phyloP scores from a whole-genome alignment of 2,113 vertebrate genomes.

The Ophthalmotilapia sp. region DNA sequence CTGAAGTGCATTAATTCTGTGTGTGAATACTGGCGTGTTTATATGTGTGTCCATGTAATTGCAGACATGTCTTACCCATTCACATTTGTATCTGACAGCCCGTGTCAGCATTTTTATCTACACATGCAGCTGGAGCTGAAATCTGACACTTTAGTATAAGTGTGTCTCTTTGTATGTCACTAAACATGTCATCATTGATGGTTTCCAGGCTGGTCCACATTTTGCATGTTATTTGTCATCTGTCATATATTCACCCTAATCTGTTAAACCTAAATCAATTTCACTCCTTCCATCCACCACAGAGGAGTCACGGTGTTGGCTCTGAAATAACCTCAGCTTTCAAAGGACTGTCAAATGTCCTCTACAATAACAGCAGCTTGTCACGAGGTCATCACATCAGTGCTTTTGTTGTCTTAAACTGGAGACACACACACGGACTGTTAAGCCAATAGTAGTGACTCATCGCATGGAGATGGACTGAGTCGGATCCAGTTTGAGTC shows the following conservation, averaged over 20 bases:
- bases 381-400: background rate
- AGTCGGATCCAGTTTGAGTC: background rate
- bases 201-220: conserved; percentile 11
- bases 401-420: background rate
- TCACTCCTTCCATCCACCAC: background rate
- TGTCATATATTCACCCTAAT: background rate
- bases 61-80: background rate
- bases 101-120: background rate
- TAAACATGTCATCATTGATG: conserved; percentile 17
- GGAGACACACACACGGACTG: background rate
- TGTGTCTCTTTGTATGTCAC: background rate
- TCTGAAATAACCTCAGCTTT: conserved; percentile 8
- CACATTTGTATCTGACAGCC: conserved; percentile 9
- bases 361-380: background rate
- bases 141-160: background rate
- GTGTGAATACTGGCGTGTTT: background rate
- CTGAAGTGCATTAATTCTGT: background rate
- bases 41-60: background rate
- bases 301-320: background rate
- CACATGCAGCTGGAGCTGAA: conserved; percentile 1
- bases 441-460: background rate
- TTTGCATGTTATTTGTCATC: conserved; percentile 37
- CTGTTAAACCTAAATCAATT: background rate
- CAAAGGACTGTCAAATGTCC: conserved; percentile 1
- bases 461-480: background rate